Evolutionary conservation across 2,888 invertebrate species (phyloP), one percentile per base, ranked within the genome.

Genomic region (Clepsis dumicolana): DNA sequence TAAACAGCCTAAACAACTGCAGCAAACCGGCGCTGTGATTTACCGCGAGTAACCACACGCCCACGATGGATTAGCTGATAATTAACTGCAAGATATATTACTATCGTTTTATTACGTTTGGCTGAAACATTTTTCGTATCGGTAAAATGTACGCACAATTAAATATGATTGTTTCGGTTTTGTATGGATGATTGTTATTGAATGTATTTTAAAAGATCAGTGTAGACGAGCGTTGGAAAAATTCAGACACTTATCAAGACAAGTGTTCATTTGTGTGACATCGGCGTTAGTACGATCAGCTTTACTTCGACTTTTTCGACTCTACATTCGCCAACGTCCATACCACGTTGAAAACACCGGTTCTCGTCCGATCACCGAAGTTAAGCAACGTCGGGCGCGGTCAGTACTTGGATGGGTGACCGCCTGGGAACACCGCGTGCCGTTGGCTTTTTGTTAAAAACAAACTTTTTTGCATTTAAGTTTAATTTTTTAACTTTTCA

Each of bases 321-420:
- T 10, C 48, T 2, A 10, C n/a, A 4, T 12, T 60, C n/a, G 72
- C 71, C 72, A 73, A 73, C 71, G 72, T 72, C 75, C 73, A 74
- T 75, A 75, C 74, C 65, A 74, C 71, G 73, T 73, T 75, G 71
- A 75, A 71, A 18, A 70, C 74, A 74, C 75, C 75, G 74, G 75
- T 74, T 75, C 73, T 74, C 74, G 75, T 75, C 74, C 73, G 74
- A 74, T 75, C 75, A 75, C 75, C 73, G 73, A 75, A 75, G 75
- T 74, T 75, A 75, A 74, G 74, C 74, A 72, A 74, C 73, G 74
- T 74, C 74, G 72, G 73, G 73, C 74, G 72, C 56, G 73, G 73
- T 74, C 69, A 72, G 74, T 74, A 75, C 72, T 74, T 73, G 74
- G 74, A 75, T 75, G 75, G 73, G 75, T 75, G 75, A 75, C 74